A percentile compares a stretch with the other conserved stretches of the same genome.
Conservation (phyloP, 2,113 vertebrate genomes). For the Columba livia region DNA sequence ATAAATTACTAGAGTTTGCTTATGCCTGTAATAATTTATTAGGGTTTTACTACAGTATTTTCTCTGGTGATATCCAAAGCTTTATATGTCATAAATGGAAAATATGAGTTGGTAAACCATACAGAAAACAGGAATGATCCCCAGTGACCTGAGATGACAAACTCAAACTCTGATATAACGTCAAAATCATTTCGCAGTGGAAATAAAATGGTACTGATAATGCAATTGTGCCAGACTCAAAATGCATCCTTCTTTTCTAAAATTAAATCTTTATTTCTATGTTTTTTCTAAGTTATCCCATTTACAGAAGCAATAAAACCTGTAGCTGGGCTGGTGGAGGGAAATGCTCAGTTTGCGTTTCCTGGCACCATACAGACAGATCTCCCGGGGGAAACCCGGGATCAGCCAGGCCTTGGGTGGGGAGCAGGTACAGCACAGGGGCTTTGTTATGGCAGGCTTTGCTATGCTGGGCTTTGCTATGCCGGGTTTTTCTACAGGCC, state of each 20-base stretch:
- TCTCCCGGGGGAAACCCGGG: rapidly evolving
- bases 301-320: background rate
- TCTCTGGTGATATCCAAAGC: constrained; percentile 50
- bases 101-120: constrained; percentile 27
- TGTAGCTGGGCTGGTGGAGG: background rate
- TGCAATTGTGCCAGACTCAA: background rate
- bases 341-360: rapidly evolving
- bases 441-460: too few species aligned
- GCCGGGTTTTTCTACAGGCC: too few species aligned
- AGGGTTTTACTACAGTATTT: constrained; percentile 64
- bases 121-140: constrained; percentile 6
- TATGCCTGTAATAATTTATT: constrained; percentile 66
- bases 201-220: background rate
- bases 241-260: background rate
- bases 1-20: constrained; percentile 70
- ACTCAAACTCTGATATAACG: background rate
- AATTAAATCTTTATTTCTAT: background rate
- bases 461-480: too few species aligned
- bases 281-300: background rate
- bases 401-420: rapidly evolving
- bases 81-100: constrained; percentile 50
- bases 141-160: constrained; percentile 1
- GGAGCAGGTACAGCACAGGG: background rate
- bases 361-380: rapidly evolving
- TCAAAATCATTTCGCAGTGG: background rate